Conservation (phyloP, 2,888 invertebrate genomes). For the Branchellion lobata region DNA sequence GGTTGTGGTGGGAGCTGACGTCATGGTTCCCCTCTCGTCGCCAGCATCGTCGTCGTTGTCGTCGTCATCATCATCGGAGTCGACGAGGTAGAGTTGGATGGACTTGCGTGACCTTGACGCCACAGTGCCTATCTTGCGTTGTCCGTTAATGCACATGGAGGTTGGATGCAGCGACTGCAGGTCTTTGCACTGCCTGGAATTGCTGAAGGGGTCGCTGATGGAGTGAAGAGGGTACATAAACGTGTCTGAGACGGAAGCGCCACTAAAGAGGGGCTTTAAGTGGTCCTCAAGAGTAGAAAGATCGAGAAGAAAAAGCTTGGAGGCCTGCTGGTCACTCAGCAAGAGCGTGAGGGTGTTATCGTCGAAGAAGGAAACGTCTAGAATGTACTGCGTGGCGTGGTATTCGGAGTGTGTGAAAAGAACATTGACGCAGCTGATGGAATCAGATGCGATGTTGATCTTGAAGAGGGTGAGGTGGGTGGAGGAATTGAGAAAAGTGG, state of each 20-base stretch:
- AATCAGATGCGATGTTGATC: not conserved
- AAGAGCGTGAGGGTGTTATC: conserved; percentile 59
- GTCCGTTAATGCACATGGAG: conserved; percentile 80
- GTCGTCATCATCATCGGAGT: conserved; percentile 86
- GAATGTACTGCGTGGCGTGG: conserved; percentile 1
- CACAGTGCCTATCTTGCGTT: conserved; percentile 79
- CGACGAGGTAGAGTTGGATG: conserved; percentile 85
- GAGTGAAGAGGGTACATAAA: conserved; percentile 55
- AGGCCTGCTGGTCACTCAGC: conserved; percentile 47
- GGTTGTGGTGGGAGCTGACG: not conserved
- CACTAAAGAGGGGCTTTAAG: conserved; percentile 67
- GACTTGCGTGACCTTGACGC: conserved; percentile 76
- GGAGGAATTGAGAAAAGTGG: not conserved
- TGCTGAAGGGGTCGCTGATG: not conserved
- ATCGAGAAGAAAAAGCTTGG: not conserved
- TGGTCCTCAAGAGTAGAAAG: conserved; percentile 55
- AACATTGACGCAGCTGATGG: not conserved
- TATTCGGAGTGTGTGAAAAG: not conserved
- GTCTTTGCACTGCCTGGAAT: conserved; percentile 31
- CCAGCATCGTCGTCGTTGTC: conserved; percentile 63
- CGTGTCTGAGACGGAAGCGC: conserved; percentile 70
- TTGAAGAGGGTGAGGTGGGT: not conserved
- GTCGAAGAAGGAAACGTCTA: conserved; percentile 60
- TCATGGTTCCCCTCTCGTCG: not conserved
- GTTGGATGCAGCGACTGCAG: conserved; percentile 63